These are phyloP conservation scores for Thalpophila matura DNA, from an alignment of 2,888 invertebrate species.

Conservation along the genomic window DNA sequence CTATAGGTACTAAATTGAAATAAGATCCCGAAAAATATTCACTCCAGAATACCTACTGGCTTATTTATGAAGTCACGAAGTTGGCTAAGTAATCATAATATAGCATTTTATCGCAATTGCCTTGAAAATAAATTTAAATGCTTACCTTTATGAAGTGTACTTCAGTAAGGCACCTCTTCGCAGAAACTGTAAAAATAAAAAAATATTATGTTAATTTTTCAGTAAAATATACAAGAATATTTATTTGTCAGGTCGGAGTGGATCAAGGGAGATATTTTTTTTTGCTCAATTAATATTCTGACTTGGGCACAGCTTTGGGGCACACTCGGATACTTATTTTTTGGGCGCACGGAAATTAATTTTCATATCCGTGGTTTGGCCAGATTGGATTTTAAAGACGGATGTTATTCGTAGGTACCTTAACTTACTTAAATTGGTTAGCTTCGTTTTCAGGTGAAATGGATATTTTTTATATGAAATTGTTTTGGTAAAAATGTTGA, in stretches of 20 bases:
- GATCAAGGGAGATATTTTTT: constrained; percentile 56
- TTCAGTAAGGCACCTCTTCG: constrained; percentile 48
- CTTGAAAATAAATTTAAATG: constrained; percentile 40
- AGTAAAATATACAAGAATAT: constrained; percentile 42
- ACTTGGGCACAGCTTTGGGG: constrained; percentile 46
- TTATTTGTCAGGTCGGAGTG: constrained; percentile 45
- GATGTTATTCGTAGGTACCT: constrained; percentile 19
- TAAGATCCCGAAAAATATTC: not conserved
- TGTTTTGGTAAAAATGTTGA: not conserved
- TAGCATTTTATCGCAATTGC: constrained; percentile 25
- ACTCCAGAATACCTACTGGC: not conserved
- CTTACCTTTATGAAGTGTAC: constrained; percentile 59
- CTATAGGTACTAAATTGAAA: constrained; percentile 11
- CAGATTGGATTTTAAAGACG: constrained; percentile 53
- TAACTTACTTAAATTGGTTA: constrained; percentile 41
- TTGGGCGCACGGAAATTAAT: constrained; percentile 68
- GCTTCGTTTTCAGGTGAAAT: constrained; percentile 23
- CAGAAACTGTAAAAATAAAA: constrained; percentile 50
- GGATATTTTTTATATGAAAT: constrained; percentile 6
- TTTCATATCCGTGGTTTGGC: constrained; percentile 64
- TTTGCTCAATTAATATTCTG: constrained; percentile 59
- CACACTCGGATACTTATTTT: constrained; percentile 50
- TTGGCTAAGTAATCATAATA: constrained; percentile 7
- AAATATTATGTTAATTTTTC: constrained; percentile 46
- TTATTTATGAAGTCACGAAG: constrained; percentile 9